Base-by-base conservation (phyloP, 2,113 vertebrate species). In the Catharus bicknelli region DNA sequence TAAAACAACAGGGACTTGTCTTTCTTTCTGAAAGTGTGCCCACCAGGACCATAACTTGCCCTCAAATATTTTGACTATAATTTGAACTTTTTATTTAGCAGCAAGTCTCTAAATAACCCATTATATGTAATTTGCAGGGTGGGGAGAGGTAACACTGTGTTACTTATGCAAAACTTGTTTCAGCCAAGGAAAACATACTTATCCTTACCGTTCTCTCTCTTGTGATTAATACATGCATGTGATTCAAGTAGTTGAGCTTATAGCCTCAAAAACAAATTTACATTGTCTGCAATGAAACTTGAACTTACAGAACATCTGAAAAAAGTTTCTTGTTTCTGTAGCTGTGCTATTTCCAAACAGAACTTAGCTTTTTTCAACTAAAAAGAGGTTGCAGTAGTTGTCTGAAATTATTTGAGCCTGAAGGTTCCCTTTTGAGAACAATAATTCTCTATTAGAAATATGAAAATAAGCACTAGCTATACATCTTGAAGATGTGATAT, bases 41-140 rank as follows among this genome's bases (percentile, higher is more conserved):
- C 61, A 81, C 59, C 47, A 67, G 79, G 78, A 57, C 21, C 27
- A 11, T 66, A 77, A 86, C 47, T 79, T 27, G 14, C 47, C 14
- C 42, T 93, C 59, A 74, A 66, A 54, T 92, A 36, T 87, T 92
- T 93, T 86, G 25, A 80, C 8, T 82, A 15, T 93, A 91, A 90
- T 92, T 81, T 86, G 29, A 96, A 79, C 63, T 38, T 88, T 88
- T 83, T 66, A 38, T 92, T 80, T 68, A 54, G 23, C 29, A 76
- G 50, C 51, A 69, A 69, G 72, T 79, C 70, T 83, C 57, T 75
- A 90, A 85, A 57, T 91, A 77, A 74, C 58, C 22, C 47, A 81
- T 90, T 95, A 21, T 75, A 17, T 93, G 29, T 88, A 11, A 55
- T 76, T 96, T 95, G 81, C 76, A 51, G 86, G 84, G 54, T 83